These are phyloP conservation scores for Mixornis gularis DNA, from an alignment of 2,113 vertebrate species.

Conservation along the genomic window DNA sequence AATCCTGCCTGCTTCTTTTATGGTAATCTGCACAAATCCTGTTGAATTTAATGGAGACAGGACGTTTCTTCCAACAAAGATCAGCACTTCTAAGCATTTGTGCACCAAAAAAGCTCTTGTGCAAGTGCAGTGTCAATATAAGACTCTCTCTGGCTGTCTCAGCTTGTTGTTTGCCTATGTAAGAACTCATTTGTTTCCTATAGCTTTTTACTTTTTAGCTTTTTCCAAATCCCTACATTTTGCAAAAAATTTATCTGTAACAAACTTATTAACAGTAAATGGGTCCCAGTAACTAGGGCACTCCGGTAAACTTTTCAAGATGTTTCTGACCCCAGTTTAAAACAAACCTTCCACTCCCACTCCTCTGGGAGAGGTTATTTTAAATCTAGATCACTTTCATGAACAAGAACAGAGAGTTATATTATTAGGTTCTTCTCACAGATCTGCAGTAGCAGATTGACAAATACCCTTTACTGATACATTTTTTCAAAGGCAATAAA, in stretches of 20 bases:
- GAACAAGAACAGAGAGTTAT: not conserved
- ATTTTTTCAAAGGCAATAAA: not conserved
- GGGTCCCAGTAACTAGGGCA: not conserved
- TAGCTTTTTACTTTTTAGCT: not conserved
- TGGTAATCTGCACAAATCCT: not conserved
- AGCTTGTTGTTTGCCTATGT: not conserved
- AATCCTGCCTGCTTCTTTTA: not conserved
- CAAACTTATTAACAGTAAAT: not conserved
- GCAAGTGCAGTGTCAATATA: not conserved
- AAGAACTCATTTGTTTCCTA: not conserved
- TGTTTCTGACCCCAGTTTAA: constrained; percentile 10
- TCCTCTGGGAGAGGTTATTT: constrained; percentile 28
- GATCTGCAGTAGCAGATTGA: not conserved
- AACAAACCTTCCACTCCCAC: not conserved
- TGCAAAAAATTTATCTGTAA: not conserved
- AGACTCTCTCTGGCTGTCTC: not conserved
- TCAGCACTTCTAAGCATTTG: not conserved
- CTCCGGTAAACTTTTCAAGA: not conserved
- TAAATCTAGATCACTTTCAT: constrained; percentile 25
- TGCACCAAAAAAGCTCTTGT: not conserved
- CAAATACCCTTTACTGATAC: not conserved
- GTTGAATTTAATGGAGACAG: not conserved
- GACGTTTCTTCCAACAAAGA: not conserved
- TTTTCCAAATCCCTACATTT: not conserved
- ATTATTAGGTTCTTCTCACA: constrained; percentile 5